Base-by-base conservation (phyloP, 2,888 invertebrate genomes). In the Saturnia japonica region DNA sequence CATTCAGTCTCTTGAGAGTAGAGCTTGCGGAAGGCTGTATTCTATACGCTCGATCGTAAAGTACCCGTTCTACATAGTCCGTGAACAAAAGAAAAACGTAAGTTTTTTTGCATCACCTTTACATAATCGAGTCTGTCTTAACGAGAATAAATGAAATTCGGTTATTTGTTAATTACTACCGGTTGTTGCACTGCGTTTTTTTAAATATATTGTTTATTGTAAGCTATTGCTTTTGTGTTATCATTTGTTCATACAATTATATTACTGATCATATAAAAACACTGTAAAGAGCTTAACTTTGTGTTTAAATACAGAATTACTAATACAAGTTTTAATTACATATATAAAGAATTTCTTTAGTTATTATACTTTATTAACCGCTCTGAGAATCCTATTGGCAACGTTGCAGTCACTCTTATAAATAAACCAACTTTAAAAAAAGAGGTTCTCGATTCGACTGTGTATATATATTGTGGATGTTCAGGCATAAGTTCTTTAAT, bases 21-120 rank as follows among this genome's bases (percentile, higher is more conserved):
- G 77, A 76, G 74, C 75, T 69, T 70, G 76, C 72, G 74, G 72
- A 74, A 75, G 79, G 79, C 67, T 72, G 82, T 70, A 68, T 8
- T 43, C 3, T n/a, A 25, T 54, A 54, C 68, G 67, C 43, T 51
- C 68, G 43, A 72, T 60, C 72, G 43, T 28, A 12, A 67, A 40
- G 40, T 43, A 54, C 51, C 57, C 70, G 71, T 68, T 74, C 71
- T 40, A 73, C 76, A 60, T 68, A 68, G 19, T 28, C 60, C 68
- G 57, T n/a, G 68, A 69, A 71, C 60, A 74, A 73, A 72, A 73
- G 67, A 75, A 75, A 76, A 73, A 69, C 75, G 80, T 81, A 76
- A 81, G 80, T 73, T 72, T 75, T 73, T 74, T 67, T 60, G 28
- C 68, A 69, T 72, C 72, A 70, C 64, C 68, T 43, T 75, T 68